Percentiles rank a stretch among this genome's conserved stretches.
Conservation (phyloP, 1,140 invertebrate genomes). For the Drosophila sp. region DNA sequence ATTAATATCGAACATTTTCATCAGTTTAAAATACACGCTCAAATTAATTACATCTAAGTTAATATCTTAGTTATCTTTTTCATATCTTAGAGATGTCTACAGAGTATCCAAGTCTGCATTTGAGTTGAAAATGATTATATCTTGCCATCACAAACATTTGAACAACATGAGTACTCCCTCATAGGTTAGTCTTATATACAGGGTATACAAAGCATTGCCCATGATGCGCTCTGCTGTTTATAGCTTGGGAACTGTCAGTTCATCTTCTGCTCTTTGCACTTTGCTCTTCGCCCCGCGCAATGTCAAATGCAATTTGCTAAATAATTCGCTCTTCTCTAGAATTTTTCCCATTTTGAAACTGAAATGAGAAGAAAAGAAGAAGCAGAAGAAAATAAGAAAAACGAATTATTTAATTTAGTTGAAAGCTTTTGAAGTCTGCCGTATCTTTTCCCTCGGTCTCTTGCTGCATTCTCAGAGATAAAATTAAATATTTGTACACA, state of each 20-base stretch:
- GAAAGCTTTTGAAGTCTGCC: conserved; percentile 69
- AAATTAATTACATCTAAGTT: no score
- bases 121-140: no score
- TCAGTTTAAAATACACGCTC: no score
- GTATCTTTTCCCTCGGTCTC: conserved; percentile 34
- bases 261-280: conserved; percentile 12
- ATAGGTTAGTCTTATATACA: background rate
- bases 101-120: background rate
- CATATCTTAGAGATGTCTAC: background rate
- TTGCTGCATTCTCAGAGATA: conserved; percentile 62
- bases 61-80: background rate
- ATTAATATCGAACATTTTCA: no score
- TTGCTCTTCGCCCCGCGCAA: background rate
- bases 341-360: conserved; percentile 31
- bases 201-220: background rate
- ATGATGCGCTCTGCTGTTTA: conserved; percentile 7
- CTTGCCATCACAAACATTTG: background rate
- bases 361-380: conserved; percentile 23
- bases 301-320: conserved; percentile 17
- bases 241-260: conserved; percentile 8
- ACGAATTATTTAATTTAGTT: conserved; percentile 75
- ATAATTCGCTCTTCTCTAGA: conserved; percentile 17
- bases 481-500: conserved; percentile 69
- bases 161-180: background rate
- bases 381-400: conserved; percentile 7